A percentile compares a stretch with the other conserved stretches of the same genome.
Conservation (phyloP, 2,888 invertebrate genomes). For the Bombylius discolor region DNA sequence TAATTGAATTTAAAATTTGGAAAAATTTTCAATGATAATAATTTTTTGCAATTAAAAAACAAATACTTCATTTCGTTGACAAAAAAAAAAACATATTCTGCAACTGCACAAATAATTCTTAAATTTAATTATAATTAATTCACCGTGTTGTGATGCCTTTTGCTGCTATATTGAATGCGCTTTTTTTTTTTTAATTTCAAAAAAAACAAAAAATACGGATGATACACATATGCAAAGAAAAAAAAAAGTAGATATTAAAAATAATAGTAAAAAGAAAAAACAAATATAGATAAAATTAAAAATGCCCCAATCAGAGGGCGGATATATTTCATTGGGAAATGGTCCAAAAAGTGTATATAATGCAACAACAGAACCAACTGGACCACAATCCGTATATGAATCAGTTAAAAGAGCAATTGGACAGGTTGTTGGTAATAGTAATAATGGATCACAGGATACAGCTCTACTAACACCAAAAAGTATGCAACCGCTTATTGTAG, state of each 20-base stretch:
- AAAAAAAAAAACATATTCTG: too few species aligned
- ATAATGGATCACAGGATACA: constrained; percentile 22
- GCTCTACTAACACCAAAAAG: constrained; percentile 30
- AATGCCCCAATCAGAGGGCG: constrained; percentile 37
- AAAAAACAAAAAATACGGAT: too few species aligned
- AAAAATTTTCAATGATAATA: too few species aligned
- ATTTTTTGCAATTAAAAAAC: too few species aligned
- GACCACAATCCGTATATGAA: constrained; percentile 34
- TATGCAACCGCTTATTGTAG: constrained; percentile 30
- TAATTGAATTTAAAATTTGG: too few species aligned
- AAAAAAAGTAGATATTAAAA: not conserved
- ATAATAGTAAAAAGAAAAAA: not conserved
- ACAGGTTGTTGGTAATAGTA: constrained; percentile 32
- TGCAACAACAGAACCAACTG: constrained; percentile 36
- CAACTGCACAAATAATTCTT: too few species aligned
- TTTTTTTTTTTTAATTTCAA: too few species aligned
- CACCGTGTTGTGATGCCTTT: too few species aligned
- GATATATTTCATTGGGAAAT: constrained; percentile 34
- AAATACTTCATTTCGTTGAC: too few species aligned
- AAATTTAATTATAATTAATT: too few species aligned
- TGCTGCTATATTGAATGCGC: too few species aligned
- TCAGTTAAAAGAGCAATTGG: constrained; percentile 35
- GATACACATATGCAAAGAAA: not conserved
- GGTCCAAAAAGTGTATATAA: constrained; percentile 32
- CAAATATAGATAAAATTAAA: constrained; percentile 6